Evolutionary conservation across 2,113 vertebrate genomes (phyloP), one percentile per base, ranked within the genome.

Genomic region (Phycodurus eques): DNA sequence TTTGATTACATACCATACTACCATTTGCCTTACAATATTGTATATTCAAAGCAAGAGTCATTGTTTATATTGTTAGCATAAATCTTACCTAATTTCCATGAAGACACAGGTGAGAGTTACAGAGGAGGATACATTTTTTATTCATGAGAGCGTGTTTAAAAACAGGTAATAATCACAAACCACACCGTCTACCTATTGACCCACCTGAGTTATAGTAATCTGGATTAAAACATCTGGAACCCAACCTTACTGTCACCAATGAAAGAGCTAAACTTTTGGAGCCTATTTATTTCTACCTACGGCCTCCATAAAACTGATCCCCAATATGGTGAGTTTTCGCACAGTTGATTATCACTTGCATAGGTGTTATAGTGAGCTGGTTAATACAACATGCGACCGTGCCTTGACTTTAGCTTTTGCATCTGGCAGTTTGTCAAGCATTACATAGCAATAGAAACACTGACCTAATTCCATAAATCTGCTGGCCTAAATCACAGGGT

Each of bases 401-500:
- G 49, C 27, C 33, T 61, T 11, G 51, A 73, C 62, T 42, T 74
- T 66, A 67, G 76, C 68, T 72, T 71, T 49, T 79, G 76, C 79
- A 74, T 80, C 74, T 80, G 79, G 82, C 72, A 83, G 84, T 81
- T 81, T 79, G 71, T 17, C 17, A 79, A 78, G 76, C 64, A 75
- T 89, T 90, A 89, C 85, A 62, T 82, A 79, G 88, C 80, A 74
- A 83, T 74, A 71, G 72, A 84, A 82, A 86, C 78, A 83, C 86
- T 91, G 91, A 90, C 92, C 92, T 86, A 92, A 90, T 91, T 93
- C 90, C 84, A 84, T 85, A 90, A 89, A 92, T 89, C 88, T 88
- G 87, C 65, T 89, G 90, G 70, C 87, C 89, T 90, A 89, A 91
- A 91, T 90, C 84, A 90, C 80, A 70, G 70, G 78, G 81, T 88